These are phyloP conservation scores for Oxyteleia sp. DNA, from an alignment of 2,888 invertebrate species.

Conservation along the genomic window DNA sequence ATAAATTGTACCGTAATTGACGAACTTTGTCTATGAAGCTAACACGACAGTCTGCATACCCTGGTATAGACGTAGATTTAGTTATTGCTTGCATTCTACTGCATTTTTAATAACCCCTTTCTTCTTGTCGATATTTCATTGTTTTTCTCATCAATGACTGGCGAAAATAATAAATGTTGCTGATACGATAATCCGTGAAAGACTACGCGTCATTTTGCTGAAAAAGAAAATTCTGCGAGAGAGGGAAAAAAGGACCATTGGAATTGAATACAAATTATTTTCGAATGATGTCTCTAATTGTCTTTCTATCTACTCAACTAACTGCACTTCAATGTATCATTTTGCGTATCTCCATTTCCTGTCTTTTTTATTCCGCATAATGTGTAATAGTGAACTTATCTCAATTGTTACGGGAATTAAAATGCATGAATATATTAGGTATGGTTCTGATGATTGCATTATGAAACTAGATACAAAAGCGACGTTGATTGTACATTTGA, in stretches of 20 bases:
- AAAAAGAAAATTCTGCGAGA: slow-evolving; percentile 5
- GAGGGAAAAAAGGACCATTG: slow-evolving; percentile 36
- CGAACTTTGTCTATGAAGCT: background rate
- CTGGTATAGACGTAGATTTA: slow-evolving; percentile 52
- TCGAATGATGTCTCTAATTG: slow-evolving; percentile 4
- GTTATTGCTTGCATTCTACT: slow-evolving; percentile 56
- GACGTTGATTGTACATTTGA: background rate
- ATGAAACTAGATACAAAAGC: background rate
- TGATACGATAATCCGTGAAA: slow-evolving; percentile 8
- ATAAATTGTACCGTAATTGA: background rate
- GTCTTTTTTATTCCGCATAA: background rate
- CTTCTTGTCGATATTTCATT: slow-evolving; percentile 49
- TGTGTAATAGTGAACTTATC: slow-evolving; percentile 9
- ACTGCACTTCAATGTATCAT: slow-evolving; percentile 25
- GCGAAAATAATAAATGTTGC: slow-evolving; percentile 11
- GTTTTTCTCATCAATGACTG: slow-evolving; percentile 61
- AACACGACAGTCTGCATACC: slow-evolving; percentile 43
- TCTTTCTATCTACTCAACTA: slow-evolving; percentile 2
- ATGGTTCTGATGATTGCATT: background rate
- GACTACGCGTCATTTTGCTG: slow-evolving; percentile 14
- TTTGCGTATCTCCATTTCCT: background rate
- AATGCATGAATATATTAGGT: no score
- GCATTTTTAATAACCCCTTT: slow-evolving; percentile 28
- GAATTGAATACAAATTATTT: slow-evolving; percentile 22
- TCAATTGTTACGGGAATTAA: slow-evolving; percentile 23